These are phyloP conservation scores for Trogon melanurus DNA, from an alignment of 2,113 vertebrate species.

Conservation along the genomic window DNA sequence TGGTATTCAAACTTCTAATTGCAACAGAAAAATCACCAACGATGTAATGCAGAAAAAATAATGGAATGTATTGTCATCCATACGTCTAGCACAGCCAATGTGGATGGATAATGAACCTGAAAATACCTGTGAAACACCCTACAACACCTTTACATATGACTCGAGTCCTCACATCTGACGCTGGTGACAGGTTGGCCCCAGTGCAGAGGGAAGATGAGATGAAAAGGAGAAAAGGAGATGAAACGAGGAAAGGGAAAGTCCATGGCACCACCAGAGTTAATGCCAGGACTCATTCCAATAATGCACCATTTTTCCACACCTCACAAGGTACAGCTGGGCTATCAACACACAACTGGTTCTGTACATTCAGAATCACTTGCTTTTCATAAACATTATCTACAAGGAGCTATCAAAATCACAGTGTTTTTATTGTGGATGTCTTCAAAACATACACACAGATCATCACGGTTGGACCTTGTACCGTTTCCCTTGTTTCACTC, in stretches of 20 bases:
- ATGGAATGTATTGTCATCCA: not conserved
- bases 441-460: not conserved
- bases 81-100: not conserved
- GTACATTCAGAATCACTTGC: not conserved
- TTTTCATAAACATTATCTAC: not conserved
- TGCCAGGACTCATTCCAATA: not conserved
- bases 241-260: not conserved
- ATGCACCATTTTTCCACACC: not conserved
- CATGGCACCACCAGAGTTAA: not conserved
- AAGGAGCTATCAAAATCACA: not conserved
- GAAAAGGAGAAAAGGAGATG: not conserved
- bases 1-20: not conserved
- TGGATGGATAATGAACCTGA: not conserved
- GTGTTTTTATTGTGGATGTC: not conserved
- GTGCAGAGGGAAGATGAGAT: not conserved
- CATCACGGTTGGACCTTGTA: not conserved
- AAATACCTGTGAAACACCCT: not conserved
- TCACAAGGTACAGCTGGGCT: not conserved
- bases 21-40: not conserved
- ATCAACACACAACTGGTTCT: not conserved
- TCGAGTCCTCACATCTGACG: not conserved
- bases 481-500: not conserved
- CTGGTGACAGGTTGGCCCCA: not conserved
- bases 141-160: not conserved
- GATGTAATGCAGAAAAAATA: not conserved